Conservation (phyloP, 2,888 invertebrate genomes). For the Thymelicus lineola region DNA sequence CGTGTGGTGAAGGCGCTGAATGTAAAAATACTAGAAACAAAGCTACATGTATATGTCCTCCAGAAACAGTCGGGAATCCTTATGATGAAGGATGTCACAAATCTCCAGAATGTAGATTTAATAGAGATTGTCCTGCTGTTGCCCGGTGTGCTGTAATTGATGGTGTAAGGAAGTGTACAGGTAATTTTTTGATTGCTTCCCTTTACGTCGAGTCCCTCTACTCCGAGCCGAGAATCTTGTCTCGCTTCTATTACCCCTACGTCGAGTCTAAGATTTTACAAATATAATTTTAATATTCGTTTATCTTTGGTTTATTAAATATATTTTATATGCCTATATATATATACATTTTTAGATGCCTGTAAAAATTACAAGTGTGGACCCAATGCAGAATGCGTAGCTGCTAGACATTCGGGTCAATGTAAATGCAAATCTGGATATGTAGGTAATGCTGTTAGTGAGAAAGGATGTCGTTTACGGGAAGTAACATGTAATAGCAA, state of each 20-base stretch:
- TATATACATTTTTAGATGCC: conserved; percentile 83
- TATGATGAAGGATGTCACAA: conserved; percentile 92
- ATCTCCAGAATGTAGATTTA: conserved; percentile 92
- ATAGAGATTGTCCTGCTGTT: conserved; percentile 92
- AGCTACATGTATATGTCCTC: conserved; percentile 92
- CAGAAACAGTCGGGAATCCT: conserved; percentile 93
- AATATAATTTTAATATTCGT: no score
- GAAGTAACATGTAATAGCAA: conserved; percentile 89
- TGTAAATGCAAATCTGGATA: conserved; percentile 93
- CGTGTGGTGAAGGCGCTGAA: conserved; percentile 92
- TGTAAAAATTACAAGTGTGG: conserved; percentile 93
- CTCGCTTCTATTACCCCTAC: no score
- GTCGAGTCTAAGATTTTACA: no score
- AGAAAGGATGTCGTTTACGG: conserved; percentile 90
- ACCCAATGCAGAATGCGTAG: conserved; percentile 92
- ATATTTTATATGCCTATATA: not conserved
- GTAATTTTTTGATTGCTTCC: conserved; percentile 66
- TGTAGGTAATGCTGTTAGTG: conserved; percentile 90
- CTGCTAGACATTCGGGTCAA: conserved; percentile 89
- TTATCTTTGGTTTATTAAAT: not conserved
- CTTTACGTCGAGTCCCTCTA: no score
- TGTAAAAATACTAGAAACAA: conserved; percentile 93
- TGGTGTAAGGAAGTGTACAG: conserved; percentile 92
- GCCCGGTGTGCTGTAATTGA: conserved; percentile 91
- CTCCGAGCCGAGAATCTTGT: no score